phyloP scores from a whole-genome alignment of 2,797 vertebrate species.

The Gymnoscopelus braueri region DNA sequence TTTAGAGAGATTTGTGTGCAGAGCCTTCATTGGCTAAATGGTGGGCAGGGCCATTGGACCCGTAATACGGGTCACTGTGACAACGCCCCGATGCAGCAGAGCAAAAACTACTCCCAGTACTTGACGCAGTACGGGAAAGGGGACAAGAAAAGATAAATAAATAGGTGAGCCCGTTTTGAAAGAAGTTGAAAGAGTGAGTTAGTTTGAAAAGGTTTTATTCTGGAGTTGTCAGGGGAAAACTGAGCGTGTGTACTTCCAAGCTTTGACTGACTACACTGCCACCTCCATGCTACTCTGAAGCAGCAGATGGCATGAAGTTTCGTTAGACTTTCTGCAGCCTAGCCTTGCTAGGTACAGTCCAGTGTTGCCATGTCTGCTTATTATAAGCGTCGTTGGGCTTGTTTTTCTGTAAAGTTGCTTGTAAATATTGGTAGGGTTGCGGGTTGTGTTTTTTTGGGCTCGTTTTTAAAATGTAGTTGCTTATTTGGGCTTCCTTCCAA shows the following conservation, averaged over 20 bases:
- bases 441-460: too few species aligned
- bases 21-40: neutral
- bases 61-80: slow-evolving; percentile 1
- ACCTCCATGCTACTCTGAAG: slow-evolving; percentile 45
- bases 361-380: too few species aligned
- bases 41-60: neutral
- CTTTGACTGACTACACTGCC: slow-evolving; percentile 37
- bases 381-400: too few species aligned
- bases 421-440: too few species aligned
- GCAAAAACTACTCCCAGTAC: neutral
- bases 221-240: slow-evolving; percentile 20
- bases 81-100: neutral
- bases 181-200: slow-evolving; percentile 5
- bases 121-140: too few species aligned
- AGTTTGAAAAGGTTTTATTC: slow-evolving; percentile 36
- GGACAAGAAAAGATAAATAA: neutral
- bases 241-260: neutral
- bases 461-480: too few species aligned
- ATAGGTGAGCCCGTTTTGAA: slow-evolving; percentile 7
- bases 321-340: slow-evolving; percentile 46
- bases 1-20: slow-evolving; percentile 31
- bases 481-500: too few species aligned
- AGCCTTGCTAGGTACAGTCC: slow-evolving; percentile 47
- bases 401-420: too few species aligned
- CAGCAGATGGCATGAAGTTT: slow-evolving; percentile 62